Base-by-base conservation (phyloP, 2,113 vertebrate species). In the Limanda limanda region DNA sequence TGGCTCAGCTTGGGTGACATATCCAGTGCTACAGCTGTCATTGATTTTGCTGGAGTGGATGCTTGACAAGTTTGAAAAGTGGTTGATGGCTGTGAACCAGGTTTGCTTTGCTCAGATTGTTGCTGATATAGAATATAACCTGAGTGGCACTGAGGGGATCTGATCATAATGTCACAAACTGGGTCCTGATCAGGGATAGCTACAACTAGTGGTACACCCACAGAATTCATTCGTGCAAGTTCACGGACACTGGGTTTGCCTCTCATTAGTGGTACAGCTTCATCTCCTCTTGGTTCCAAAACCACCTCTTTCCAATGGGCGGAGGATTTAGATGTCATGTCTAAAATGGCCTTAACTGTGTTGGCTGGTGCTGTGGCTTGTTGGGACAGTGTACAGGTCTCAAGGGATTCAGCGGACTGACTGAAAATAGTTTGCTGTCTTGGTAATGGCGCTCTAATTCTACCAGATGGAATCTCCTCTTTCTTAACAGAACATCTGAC, bases 11-110 rank as follows among this genome's bases (percentile, higher is more conserved):
- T 88, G 65, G 92, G 78, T 74, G 91, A 90, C 81, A 97, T 92
- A 88, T 96, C 95, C 62, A 96, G 24, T 27, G 93, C 91, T 25
- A 11, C 14, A 3, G 84, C 93, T 91, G 92, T 91, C 69, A 94
- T 81, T 31, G 94, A 74, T 0, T 92, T 93, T 15, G 89, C 64
- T 51, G 86, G 81, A 47, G 89, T 86, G 14, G 82, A 64, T 68
- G 68, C 21, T 11, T 91, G 91, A 84, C 76, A 82, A 42, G 83
- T 82, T 60, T 59, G 37, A 66, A 63, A 20, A 48, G 24, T 55
- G 21, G 27, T 40, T 18, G 60, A 58, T 5, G 17, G 63, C 25
- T 68, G 63, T 40, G 68, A 71, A 35, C 9, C 27, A 56, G 56
- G 13, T 58, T 35, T 65, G 1, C 51, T 86, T 9, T 77, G 58